These are phyloP conservation scores for Oryzias dopingdopingensis DNA, from an alignment of 2,797 vertebrate genomes.

Conservation along the genomic window DNA sequence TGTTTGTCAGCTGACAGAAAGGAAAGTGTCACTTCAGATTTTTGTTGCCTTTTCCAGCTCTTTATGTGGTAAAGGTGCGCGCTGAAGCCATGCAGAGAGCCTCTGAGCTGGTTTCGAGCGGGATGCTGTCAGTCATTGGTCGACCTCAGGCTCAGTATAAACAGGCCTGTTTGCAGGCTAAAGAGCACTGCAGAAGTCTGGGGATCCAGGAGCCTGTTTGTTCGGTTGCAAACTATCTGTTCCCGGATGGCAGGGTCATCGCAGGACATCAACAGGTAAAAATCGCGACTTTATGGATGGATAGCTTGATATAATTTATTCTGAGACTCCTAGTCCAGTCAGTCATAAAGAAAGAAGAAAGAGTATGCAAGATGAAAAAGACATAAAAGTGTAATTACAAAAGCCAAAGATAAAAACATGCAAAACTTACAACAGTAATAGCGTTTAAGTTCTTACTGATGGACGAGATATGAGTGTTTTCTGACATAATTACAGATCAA, in stretches of 20 bases:
- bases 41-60: conserved; percentile 66
- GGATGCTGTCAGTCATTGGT: conserved; percentile 91
- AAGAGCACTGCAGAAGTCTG: conserved; percentile 81
- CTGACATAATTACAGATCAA: too few species aligned
- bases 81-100: conserved; percentile 95
- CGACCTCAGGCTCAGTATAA: conserved; percentile 79
- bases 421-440: too few species aligned
- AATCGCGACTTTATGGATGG: neutral
- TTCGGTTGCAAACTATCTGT: conserved; percentile 88
- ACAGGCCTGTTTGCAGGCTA: conserved; percentile 85
- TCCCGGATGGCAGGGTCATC: conserved; percentile 90
- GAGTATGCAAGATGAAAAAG: too few species aligned
- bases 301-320: too few species aligned
- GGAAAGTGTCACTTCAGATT: neutral
- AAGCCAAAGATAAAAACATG: too few species aligned
- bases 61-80: conserved; percentile 89
- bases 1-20: neutral
- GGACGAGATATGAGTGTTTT: too few species aligned
- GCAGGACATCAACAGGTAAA: conserved; percentile 89
- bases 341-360: too few species aligned
- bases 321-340: too few species aligned
- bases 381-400: too few species aligned
- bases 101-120: conserved; percentile 82
- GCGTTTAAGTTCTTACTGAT: too few species aligned
- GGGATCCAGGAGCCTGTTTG: conserved; percentile 86